Evolutionary conservation across 2,888 invertebrate species (phyloP).

Genomic region (Acholoe squamosa): DNA sequence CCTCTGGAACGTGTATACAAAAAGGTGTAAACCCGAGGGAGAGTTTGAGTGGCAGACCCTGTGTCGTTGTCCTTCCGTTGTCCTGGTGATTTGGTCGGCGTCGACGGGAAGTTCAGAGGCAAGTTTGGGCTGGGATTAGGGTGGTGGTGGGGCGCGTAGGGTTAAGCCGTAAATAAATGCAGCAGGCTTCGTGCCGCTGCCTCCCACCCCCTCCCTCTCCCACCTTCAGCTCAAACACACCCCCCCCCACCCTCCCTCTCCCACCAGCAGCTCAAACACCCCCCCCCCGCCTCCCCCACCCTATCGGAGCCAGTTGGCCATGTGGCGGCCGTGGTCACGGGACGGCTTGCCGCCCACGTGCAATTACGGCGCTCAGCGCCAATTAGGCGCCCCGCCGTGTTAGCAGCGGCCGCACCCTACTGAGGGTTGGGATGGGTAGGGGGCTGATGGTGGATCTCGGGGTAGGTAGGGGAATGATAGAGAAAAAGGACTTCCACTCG

Average conservation of each 20-base stretch:
- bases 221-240: neutral
- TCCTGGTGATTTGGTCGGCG: neutral
- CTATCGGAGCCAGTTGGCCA: neutral
- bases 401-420: neutral
- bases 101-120: neutral
- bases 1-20: no score
- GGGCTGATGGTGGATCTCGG: no score
- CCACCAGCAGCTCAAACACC: neutral
- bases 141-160: neutral
- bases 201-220: neutral
- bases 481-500: no score
- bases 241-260: neutral
- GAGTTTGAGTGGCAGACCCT: no score
- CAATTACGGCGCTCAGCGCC: conserved; percentile 42
- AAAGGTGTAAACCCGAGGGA: no score
- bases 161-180: conserved; percentile 44
- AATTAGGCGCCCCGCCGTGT: neutral
- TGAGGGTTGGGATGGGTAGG: no score
- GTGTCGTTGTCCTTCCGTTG: no score
- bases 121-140: neutral
- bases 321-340: conserved; percentile 18
- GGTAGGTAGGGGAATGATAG: no score
- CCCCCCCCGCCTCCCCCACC: neutral
- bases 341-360: conserved; percentile 6
- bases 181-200: conserved; percentile 8